Evolutionary conservation across 2,113 vertebrate genomes (phyloP), one percentile per base, ranked within the genome.

Genomic region (Takifugu flavidus): DNA sequence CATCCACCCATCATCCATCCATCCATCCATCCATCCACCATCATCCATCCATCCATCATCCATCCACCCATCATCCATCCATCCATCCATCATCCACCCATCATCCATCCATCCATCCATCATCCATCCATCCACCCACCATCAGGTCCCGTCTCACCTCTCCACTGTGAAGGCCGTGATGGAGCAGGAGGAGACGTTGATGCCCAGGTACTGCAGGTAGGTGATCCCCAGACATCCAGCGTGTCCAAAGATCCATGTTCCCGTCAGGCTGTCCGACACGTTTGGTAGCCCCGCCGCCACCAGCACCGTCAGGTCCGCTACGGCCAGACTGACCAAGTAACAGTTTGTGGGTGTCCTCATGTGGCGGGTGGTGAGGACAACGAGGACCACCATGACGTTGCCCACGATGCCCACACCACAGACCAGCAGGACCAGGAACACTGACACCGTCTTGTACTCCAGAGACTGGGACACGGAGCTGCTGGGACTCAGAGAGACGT

Each of bases 161-260:
- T 94, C 92, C 56, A 91, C 88, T 0, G 90, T 92, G 80, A 93
- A 92, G 4, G 89, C 93, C 0, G 89, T 92, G 77, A 94, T 92
- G 70, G 91, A 94, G 73, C 91, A 93, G 47, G 92, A 94, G 0
- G 92, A 94, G 25, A 88, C 90, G 0, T 89, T 91, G 72, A 95
- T 94, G 59, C 92, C 93, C 82, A 94, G 86, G 67, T 93, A 92
- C 83, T 92, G 90, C 20, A 93, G 86, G 84, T 93, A 92, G 73
- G 92, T 92, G 79, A 94, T 93, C 8, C 85, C 90, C 50, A 92
- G 77, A 53, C 91, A 92, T 25, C 92, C 83, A 0, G 81, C 82
- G 0, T 92, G 87, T 2, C 93, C 91, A 0, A 89, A 93, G 25
- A 92, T 70, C 91, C 93, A 93, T 0, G 84, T 87, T 6, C 91